Percentiles rank a stretch among this genome's conserved stretches.
phyloP scores from a whole-genome alignment of 2,113 vertebrate species.

The Dicaeum eximium region DNA sequence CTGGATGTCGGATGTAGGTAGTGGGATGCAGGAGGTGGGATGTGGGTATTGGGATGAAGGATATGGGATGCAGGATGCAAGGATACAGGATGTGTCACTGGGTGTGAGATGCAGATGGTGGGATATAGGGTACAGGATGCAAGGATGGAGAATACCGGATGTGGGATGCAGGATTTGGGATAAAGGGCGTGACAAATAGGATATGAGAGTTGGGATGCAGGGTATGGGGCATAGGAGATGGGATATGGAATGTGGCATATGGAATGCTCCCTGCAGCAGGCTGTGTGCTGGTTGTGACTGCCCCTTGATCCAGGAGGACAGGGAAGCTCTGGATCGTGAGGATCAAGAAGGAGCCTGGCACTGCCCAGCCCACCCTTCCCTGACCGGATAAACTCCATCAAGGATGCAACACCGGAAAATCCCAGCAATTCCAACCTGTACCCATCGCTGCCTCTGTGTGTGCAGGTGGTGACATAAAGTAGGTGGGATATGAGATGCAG shows the following conservation, averaged over 20 bases:
- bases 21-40: background rate
- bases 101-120: background rate
- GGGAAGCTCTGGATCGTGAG: background rate
- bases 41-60: no score
- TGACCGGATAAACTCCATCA: background rate
- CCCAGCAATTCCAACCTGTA: background rate
- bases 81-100: background rate
- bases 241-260: background rate
- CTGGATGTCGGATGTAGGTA: fast-evolving
- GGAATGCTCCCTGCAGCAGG: background rate
- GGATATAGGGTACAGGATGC: no score
- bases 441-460: background rate
- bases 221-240: no score
- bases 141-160: no score
- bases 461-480: background rate
- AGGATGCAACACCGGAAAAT: background rate
- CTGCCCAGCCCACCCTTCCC: background rate
- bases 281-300: background rate
- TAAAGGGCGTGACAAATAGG: no score
- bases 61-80: background rate
- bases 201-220: background rate
- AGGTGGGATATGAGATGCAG: background rate
- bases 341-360: background rate
- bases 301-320: background rate
- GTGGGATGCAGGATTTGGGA: no score